phyloP scores from a whole-genome alignment of 1,140 invertebrate species.

The Pogonomyrmex barbatus region DNA sequence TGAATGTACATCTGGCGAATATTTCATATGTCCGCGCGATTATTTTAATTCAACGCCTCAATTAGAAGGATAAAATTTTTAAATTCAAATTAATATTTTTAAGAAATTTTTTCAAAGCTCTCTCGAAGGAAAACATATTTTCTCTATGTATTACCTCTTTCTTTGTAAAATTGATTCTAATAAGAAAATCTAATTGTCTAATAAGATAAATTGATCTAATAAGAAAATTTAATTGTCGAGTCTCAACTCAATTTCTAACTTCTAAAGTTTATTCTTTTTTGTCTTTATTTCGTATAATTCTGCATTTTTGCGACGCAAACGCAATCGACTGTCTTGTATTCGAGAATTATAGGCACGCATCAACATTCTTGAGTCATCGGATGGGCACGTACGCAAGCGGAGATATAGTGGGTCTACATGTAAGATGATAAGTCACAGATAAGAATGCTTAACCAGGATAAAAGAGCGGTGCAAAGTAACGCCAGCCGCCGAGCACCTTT shows the following conservation, averaged over 20 bases:
- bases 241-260: background rate
- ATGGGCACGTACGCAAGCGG: background rate
- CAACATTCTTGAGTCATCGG: slow-evolving; percentile 44
- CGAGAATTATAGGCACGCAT: slow-evolving; percentile 41
- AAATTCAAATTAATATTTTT: background rate
- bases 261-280: background rate
- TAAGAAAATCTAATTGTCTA: background rate
- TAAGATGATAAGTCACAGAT: slow-evolving; percentile 70
- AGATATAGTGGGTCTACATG: slow-evolving; percentile 64
- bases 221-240: background rate
- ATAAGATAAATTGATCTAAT: too few relatives aligned
- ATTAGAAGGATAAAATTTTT: background rate
- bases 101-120: background rate
- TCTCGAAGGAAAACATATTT: background rate
- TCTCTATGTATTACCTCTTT: background rate
- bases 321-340: background rate
- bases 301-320: background rate
- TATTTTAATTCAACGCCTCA: background rate
- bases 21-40: background rate
- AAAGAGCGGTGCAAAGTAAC: background rate
- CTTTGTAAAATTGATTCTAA: background rate
- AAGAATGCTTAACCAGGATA: slow-evolving; percentile 47
- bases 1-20: background rate
- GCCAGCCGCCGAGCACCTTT: slow-evolving; percentile 23
- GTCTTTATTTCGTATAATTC: background rate